Conservation (phyloP, 2,113 vertebrate species). For the Xenus cinereus region DNA sequence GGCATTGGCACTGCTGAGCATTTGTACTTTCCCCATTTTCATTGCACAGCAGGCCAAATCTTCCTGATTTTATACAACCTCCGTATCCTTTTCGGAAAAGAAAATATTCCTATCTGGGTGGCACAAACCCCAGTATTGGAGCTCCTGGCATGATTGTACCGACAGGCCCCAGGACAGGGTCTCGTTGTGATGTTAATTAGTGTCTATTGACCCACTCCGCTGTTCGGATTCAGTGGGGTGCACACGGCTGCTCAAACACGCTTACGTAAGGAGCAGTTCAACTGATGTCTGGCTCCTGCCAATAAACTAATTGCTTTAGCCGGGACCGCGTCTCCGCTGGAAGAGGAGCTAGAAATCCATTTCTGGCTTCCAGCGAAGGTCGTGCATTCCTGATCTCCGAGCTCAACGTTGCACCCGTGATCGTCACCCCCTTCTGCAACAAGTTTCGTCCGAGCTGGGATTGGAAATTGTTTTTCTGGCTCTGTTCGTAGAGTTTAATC, state of each 20-base stretch:
- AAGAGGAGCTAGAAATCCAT: neutral
- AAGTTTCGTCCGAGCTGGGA: neutral
- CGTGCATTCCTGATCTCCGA: neutral
- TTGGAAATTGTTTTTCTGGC: neutral
- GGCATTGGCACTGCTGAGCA: neutral
- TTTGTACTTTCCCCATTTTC: neutral
- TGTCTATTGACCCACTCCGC: neutral
- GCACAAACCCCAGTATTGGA: accelerated
- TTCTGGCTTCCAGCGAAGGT: neutral
- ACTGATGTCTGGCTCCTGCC: neutral
- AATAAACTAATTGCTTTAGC: slow-evolving; percentile 19
- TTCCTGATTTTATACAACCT: neutral
- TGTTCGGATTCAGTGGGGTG: neutral
- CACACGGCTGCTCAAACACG: neutral
- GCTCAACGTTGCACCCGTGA: neutral
- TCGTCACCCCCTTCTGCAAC: neutral
- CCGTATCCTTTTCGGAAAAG: neutral
- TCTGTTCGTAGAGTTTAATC: neutral
- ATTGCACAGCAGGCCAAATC: neutral
- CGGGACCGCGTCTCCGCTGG: neutral
- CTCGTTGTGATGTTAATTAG: slow-evolving; percentile 42
- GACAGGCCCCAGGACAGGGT: neutral
- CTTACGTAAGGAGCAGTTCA: slow-evolving; percentile 17
- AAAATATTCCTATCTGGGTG: neutral
- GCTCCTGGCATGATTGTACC: neutral